phyloP scores from a whole-genome alignment of 2,113 vertebrate genomes.

The Cinclus cinclus region DNA sequence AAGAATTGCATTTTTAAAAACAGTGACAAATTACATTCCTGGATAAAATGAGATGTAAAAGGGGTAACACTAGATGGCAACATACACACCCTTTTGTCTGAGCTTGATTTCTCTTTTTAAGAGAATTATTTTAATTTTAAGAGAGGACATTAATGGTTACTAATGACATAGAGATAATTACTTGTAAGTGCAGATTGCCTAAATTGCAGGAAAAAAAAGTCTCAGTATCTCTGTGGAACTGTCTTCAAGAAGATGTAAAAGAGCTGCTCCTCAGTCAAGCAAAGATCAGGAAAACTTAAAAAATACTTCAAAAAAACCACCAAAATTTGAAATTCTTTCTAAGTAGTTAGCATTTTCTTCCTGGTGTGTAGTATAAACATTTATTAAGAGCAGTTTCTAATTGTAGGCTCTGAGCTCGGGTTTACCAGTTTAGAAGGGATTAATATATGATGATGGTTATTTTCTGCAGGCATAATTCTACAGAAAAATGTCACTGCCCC shows the following conservation, averaged over 20 bases:
- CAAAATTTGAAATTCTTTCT: background rate
- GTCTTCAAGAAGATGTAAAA: background rate
- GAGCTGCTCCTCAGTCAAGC: background rate
- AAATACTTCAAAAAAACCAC: background rate
- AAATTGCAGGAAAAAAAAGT: background rate
- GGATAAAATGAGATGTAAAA: background rate
- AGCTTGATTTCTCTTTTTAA: background rate
- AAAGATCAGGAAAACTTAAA: background rate
- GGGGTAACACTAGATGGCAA: slow-evolving; percentile 37
- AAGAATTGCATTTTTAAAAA: background rate
- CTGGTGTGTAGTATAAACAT: background rate
- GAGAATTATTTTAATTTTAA: background rate
- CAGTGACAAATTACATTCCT: background rate
- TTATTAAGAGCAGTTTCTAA: background rate
- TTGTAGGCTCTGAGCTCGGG: background rate
- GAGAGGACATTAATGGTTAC: background rate
- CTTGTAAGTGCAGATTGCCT: background rate
- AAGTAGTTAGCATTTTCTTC: background rate
- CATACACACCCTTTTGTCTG: background rate
- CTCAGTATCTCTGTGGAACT: background rate
- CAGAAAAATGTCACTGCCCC: background rate
- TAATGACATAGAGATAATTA: background rate
- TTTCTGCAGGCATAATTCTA: background rate
- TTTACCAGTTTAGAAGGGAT: background rate
- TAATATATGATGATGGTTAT: rapidly evolving